Evolutionary conservation across 2,113 vertebrate species (phyloP), one percentile per base, ranked within the genome.

Genomic region (Cololabis saira): DNA sequence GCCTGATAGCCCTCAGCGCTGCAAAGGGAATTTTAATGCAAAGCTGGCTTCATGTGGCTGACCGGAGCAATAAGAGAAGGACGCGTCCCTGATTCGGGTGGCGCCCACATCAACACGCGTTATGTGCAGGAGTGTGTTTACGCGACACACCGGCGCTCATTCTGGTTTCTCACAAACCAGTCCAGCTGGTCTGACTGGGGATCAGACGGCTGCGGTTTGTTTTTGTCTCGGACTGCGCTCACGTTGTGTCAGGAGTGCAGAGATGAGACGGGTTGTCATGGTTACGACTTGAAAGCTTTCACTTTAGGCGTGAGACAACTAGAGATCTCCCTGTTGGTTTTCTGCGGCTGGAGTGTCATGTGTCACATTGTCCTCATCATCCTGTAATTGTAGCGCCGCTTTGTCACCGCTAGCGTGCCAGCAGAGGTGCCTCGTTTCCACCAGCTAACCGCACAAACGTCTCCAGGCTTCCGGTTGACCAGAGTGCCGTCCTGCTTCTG

Each of bases 21-120:
- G 83, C 67, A 83, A 64, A 81, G 73, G 71, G 85, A 90, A 90
- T 87, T 73, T 82, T 80, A 89, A 89, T 90, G 81, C 68, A 69
- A 74, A 18, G 14, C 66, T 11, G 45, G 68, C 76, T 65, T 86
- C 67, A 75, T 61, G 61, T 67, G 67, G 71, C 68, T 70, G 78
- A 84, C 73, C 65, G 50, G 18, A 61, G 74, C 67, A 74, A 67
- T 81, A 68, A 81, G 81, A 82, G 52, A 68, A 78, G 78, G 78
- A 84, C 62, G 45, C 21, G 73, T 79, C 70, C 67, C 66, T 80
- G 41, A 80, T 68, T 30, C 70, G 49, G 45, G 63, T 60, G 61
- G 33, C 11, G 6, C 17, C 33, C 43, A 27, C 43, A 47, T 40
- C 45, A 18, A 47, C 16, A 47, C n/a, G n/a, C n/a, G n/a, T n/a